Evolutionary conservation across 2,113 vertebrate genomes (phyloP), one percentile per base, ranked within the genome.

Genomic region (Tragulus kanchil): DNA sequence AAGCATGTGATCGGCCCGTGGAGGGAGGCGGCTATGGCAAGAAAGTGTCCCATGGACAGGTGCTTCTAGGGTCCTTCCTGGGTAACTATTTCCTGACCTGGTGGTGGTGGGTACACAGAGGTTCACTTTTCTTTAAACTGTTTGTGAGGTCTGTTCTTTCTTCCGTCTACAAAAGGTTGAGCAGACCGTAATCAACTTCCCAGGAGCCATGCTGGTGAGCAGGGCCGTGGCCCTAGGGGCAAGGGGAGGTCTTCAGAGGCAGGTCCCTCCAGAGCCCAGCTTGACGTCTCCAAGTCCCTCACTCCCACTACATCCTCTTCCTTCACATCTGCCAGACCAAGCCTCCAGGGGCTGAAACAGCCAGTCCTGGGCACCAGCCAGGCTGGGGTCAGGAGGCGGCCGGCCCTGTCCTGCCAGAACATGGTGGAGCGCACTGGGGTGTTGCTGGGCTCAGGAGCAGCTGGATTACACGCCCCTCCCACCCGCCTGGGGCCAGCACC

Each of bases 401-500:
- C 23, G 73, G 56, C n/a, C 36, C 31, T 0, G 14, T 36, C 42
- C 59, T 15, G 8, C 84, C 14, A 69, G 69, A 52, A 31, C 8
- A 0, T 10, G 31, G 8, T 1, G 42, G 85, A 50, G 31, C 19
- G 8, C 52, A 7, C 17, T 1, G 4, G 8, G 36, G 36, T 26
- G 23, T 25, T 54, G 17, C 5, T 3, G 0, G 1, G 50, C 28
- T 77, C 28, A 31, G 54, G 25, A 25, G 3, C 42, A 36, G 58
- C 8, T 3, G 0, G 0, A 3, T 5, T 3, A 14, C 14, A 28
- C 2, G 3, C 9, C 31, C 42, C 42, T 59, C 6, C 12, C 12
- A 10, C 25, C 25, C 0, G 0, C 2, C 45, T 15, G 14, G 5
- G 25, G 31, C 64, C 13, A 36, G n/a, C 2, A 2, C 45, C 58